Conservation (phyloP, 2,888 invertebrate genomes). For the Diaphora mendica region DNA sequence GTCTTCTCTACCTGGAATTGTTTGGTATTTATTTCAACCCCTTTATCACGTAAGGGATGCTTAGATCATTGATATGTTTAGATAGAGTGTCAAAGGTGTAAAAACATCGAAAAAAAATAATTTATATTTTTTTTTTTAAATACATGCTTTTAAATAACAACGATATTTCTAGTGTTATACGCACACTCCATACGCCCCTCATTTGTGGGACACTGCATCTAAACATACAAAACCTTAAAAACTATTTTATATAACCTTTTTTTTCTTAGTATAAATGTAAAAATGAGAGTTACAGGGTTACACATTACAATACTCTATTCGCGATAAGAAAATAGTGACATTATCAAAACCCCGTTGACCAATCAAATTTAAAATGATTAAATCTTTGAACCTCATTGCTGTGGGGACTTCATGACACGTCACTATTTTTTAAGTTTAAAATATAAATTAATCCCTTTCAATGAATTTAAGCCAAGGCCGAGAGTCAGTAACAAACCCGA, state of each 20-base stretch:
- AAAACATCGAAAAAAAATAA: not conserved
- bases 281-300: not conserved
- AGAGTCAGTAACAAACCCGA: not conserved
- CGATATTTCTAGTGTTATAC: too few species aligned
- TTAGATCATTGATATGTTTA: not conserved
- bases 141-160: too few species aligned
- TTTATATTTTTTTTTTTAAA: not conserved
- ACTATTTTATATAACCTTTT: not conserved
- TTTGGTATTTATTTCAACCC: slow-evolving; percentile 1
- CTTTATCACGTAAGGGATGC: not conserved
- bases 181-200: too few species aligned
- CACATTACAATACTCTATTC: not conserved
- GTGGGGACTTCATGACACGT: not conserved
- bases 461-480: not conserved
- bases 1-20: slow-evolving; percentile 38
- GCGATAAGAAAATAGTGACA: not conserved
- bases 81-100: not conserved
- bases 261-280: not conserved
- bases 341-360: not conserved
- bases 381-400: not conserved
- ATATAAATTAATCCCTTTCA: not conserved
- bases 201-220: not conserved
- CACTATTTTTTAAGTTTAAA: not conserved
- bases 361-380: not conserved
- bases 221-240: not conserved